These are phyloP conservation scores for Tragelaphus oryx DNA, from an alignment of 2,797 vertebrate species.

Conservation along the genomic window DNA sequence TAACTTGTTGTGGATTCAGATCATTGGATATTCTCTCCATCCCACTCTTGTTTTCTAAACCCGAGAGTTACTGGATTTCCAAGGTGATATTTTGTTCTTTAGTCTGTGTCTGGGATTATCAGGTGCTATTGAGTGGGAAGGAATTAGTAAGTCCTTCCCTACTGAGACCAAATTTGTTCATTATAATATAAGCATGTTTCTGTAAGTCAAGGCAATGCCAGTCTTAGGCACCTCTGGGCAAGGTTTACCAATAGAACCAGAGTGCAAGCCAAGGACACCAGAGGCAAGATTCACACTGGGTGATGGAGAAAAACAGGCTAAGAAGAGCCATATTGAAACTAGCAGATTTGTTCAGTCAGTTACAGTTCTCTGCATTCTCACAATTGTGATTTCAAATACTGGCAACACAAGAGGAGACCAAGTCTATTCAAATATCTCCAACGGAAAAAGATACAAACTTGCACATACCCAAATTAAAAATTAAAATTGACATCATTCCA, in stretches of 20 bases:
- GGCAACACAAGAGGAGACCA: neutral
- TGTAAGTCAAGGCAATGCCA: neutral
- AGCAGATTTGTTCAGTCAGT: neutral
- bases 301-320: neutral
- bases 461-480: conserved; percentile 40
- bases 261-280: neutral
- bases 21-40: neutral
- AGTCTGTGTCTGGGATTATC: neutral
- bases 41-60: neutral
- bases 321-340: neutral
- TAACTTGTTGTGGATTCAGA: neutral
- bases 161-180: neutral
- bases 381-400: conserved; percentile 17
- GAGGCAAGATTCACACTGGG: neutral
- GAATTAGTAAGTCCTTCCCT: neutral
- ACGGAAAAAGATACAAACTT: conserved; percentile 46
- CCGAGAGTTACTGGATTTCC: neutral
- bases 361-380: neutral
- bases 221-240: neutral
- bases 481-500: conserved; percentile 43
- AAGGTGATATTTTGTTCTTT: neutral
- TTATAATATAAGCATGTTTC: neutral
- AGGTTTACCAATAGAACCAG: neutral
- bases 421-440: conserved; percentile 25
- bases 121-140: neutral